Evolutionary conservation across 2,888 invertebrate species (phyloP).

Genomic region (Tetanocera ferruginea): DNA sequence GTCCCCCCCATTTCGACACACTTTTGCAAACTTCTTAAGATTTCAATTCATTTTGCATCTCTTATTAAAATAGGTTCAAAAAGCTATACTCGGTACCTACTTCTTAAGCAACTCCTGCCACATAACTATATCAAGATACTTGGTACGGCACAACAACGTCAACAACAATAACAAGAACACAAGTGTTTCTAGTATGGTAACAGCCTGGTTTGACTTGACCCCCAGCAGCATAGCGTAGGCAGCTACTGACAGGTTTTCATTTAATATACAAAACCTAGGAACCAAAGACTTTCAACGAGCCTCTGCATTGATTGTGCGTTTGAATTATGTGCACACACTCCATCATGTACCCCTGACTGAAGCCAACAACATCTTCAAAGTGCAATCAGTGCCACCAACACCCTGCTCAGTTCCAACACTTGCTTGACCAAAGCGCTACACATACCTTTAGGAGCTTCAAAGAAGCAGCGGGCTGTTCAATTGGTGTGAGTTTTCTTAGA

Average conservation of each 20-base stretch:
- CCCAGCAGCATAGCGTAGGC: neutral
- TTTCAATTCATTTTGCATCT: slow-evolving; percentile 7
- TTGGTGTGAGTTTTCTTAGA: slow-evolving; percentile 33
- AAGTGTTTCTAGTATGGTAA: neutral
- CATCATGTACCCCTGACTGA: neutral
- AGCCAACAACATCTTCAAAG: neutral
- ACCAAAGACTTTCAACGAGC: slow-evolving; percentile 26
- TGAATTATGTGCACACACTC: slow-evolving; percentile 8
- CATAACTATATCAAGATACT: neutral
- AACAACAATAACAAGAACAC: neutral
- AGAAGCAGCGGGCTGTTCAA: neutral
- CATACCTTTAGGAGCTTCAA: neutral
- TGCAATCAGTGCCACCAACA: too few species aligned
- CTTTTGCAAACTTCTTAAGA: slow-evolving; percentile 3
- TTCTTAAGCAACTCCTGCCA: neutral
- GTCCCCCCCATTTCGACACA: neutral
- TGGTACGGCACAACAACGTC: neutral
- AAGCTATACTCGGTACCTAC: neutral
- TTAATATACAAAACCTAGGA: slow-evolving; percentile 26
- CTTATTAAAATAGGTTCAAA: neutral
- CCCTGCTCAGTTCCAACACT: too few species aligned
- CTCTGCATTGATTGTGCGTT: slow-evolving; percentile 18
- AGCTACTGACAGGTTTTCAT: slow-evolving; percentile 29
- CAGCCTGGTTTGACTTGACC: neutral
- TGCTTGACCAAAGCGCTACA: neutral